These are phyloP conservation scores for Cetoscarus ocellatus DNA, from an alignment of 2,797 vertebrate species.

Conservation along the genomic window DNA sequence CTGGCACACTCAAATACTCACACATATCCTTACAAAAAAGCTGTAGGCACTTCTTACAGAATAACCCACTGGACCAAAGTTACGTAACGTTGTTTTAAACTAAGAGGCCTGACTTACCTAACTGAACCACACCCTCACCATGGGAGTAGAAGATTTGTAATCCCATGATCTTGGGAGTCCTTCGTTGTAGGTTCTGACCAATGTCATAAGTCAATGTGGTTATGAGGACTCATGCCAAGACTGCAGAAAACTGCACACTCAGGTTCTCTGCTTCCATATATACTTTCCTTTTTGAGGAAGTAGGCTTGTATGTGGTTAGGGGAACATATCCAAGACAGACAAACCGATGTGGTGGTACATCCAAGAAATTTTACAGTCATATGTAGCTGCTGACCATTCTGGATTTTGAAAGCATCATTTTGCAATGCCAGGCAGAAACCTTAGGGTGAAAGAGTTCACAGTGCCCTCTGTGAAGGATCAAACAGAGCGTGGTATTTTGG, in stretches of 20 bases:
- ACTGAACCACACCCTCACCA: neutral
- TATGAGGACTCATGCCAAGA: neutral
- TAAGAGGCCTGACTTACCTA: neutral
- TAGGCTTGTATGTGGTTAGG: slow-evolving; percentile 22
- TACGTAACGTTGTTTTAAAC: neutral
- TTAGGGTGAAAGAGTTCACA: neutral
- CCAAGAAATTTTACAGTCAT: slow-evolving; percentile 3
- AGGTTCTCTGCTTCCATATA: neutral
- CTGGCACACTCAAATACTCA: too few relatives aligned
- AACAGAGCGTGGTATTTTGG: neutral
- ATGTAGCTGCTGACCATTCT: slow-evolving; percentile 1
- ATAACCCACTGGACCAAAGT: too few relatives aligned
- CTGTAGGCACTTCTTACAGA: too few relatives aligned
- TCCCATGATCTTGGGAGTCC: neutral
- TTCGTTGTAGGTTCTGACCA: neutral
- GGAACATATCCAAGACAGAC: slow-evolving; percentile 13
- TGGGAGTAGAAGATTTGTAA: neutral
- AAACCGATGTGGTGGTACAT: slow-evolving; percentile 5
- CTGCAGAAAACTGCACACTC: neutral
- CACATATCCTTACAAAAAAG: too few relatives aligned
- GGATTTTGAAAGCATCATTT: slow-evolving; percentile 5
- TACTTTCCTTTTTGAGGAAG: neutral
- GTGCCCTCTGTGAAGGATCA: neutral
- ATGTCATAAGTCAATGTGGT: neutral
- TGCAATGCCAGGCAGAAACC: slow-evolving; percentile 5